phyloP scores from a whole-genome alignment of 1,140 invertebrate species.

The Heterodera carotae region DNA sequence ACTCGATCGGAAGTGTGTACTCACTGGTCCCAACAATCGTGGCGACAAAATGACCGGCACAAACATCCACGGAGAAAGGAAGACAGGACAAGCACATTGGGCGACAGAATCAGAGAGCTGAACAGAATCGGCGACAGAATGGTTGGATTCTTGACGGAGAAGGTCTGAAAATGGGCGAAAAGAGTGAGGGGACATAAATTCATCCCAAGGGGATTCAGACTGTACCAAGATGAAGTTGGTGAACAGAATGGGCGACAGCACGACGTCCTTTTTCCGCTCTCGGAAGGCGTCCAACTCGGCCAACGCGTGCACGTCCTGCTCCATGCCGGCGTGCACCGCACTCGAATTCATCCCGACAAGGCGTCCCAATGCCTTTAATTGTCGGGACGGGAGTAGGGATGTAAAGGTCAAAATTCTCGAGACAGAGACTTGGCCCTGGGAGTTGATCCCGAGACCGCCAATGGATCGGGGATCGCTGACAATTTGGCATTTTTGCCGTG shows the following conservation, averaged over 20 bases:
- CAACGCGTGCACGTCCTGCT: slow-evolving; percentile 20
- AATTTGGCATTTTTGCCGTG: too few relatives aligned
- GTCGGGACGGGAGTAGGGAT: neutral
- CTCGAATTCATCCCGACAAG: slow-evolving; percentile 27
- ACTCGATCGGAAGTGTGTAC: neutral
- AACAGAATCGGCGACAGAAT: slow-evolving; percentile 51
- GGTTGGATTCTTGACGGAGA: slow-evolving; percentile 11
- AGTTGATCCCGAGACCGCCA: too few relatives aligned
- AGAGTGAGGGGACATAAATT: too few relatives aligned
- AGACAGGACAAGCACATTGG: slow-evolving; percentile 50
- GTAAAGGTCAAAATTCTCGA: too few relatives aligned
- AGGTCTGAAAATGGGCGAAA: too few relatives aligned
- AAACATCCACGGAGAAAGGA: slow-evolving; percentile 55
- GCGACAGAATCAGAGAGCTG: slow-evolving; percentile 41
- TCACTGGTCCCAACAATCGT: slow-evolving; percentile 41
- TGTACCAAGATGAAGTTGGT: slow-evolving; percentile 7
- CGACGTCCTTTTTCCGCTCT: slow-evolving; percentile 32
- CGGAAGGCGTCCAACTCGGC: slow-evolving; percentile 20
- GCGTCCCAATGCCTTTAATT: slow-evolving; percentile 28
- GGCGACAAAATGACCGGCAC: slow-evolving; percentile 53
- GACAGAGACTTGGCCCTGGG: too few relatives aligned
- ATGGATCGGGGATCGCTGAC: too few relatives aligned
- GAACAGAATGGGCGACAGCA: slow-evolving; percentile 34
- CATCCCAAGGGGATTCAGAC: too few relatives aligned
- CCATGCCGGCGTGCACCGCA: neutral